Evolutionary conservation across 92 coral and sea anemone species (phyloP).

Genomic region (Zoanthus sansibaricus): DNA sequence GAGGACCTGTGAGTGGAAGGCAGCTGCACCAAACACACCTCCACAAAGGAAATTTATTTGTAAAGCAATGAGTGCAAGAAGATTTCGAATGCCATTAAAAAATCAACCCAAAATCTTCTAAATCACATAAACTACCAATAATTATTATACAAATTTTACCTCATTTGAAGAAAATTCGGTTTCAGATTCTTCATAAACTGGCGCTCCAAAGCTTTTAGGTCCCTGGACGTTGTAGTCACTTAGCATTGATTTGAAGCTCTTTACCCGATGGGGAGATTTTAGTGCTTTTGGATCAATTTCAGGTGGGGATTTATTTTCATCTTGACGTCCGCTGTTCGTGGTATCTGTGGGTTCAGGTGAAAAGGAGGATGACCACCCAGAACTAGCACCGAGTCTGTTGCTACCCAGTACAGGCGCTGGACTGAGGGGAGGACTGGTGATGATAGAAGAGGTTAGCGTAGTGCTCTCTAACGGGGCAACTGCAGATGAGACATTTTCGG

Average conservation of each 20-base stretch:
- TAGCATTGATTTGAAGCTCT: conserved; percentile 86
- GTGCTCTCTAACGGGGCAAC: background rate
- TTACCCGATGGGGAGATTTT: conserved; percentile 38
- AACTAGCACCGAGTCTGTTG: conserved; percentile 88
- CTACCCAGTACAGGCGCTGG: conserved; percentile 85
- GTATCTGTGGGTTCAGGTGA: conserved; percentile 63
- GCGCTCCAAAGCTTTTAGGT: conserved; percentile 74
- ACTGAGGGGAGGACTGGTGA: conserved; percentile 59
- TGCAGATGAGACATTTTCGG: background rate
- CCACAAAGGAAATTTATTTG: no score
- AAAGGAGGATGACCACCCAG: conserved; percentile 98
- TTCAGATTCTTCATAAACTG: conserved; percentile 63
- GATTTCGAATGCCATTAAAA: background rate
- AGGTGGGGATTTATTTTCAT: background rate
- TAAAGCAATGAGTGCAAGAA: background rate
- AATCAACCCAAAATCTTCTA: background rate
- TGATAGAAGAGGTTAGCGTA: background rate
- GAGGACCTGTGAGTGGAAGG: no score
- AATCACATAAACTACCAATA: background rate
- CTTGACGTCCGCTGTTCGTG: conserved; percentile 26
- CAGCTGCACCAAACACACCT: no score
- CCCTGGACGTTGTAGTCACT: conserved; percentile 86
- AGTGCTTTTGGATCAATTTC: conserved; percentile 24
- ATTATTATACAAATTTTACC: background rate
- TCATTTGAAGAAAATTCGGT: background rate